These are phyloP conservation scores for Chelon auratus DNA, from an alignment of 2,797 vertebrate genomes.

Conservation along the genomic window DNA sequence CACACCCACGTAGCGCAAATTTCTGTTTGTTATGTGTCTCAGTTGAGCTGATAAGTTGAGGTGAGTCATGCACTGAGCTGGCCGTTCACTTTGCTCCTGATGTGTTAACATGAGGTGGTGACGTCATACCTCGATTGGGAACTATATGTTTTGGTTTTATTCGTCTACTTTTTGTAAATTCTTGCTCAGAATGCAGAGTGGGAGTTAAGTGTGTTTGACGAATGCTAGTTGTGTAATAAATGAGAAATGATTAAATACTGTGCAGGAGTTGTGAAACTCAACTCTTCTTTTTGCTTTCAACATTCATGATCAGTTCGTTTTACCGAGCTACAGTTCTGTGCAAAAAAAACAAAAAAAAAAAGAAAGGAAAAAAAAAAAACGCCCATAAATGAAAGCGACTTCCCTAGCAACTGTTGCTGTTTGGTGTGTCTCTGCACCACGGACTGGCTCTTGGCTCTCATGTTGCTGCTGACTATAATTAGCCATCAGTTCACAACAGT, in stretches of 20 bases:
- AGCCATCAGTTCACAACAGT: constrained; percentile 59
- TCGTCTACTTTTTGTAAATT: background rate
- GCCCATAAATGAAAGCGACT: constrained; percentile 38
- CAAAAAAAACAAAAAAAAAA: too few relatives aligned
- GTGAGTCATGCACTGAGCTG: constrained; percentile 46
- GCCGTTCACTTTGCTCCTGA: constrained; percentile 1
- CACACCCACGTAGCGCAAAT: constrained; percentile 45
- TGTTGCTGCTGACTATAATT: constrained; percentile 77
- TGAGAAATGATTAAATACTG: background rate
- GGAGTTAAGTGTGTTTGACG: background rate
- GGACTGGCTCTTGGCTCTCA: constrained; percentile 48
- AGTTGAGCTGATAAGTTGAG: constrained; percentile 22
- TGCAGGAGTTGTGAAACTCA: background rate
- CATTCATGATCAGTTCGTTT: constrained; percentile 13
- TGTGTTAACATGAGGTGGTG: background rate
- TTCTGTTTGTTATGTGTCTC: constrained; percentile 19
- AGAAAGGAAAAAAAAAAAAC: background rate
- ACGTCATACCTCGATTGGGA: background rate
- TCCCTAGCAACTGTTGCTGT: constrained; percentile 77
- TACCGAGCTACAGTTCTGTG: background rate
- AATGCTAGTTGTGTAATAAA: background rate
- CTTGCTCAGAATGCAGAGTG: background rate
- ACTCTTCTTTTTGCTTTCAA: constrained; percentile 29
- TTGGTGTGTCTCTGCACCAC: constrained; percentile 54
- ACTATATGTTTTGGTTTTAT: background rate